Conservation (phyloP, 2,888 invertebrate species). For the Thyatira batis region DNA sequence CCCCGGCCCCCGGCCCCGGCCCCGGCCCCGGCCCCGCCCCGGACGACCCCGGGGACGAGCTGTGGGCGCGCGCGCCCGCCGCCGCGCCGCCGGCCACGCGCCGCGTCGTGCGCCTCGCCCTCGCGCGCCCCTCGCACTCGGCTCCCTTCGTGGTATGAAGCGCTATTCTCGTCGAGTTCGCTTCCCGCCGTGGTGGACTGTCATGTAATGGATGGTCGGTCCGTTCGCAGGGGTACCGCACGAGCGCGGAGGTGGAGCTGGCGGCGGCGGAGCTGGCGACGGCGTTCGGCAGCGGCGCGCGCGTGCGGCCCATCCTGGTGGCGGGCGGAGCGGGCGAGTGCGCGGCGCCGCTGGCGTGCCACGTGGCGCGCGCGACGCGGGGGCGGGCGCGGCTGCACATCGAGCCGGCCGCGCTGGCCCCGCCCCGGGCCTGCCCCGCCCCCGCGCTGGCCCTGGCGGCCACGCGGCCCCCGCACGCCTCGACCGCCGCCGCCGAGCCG, state of each 20-base stretch:
- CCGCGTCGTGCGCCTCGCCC: constrained; percentile 25
- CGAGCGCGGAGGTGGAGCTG: constrained; percentile 36
- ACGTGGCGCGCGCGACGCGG: constrained; percentile 42
- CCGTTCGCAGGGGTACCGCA: no score
- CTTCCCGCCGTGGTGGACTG: constrained; percentile 9
- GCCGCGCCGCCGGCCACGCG: constrained; percentile 26
- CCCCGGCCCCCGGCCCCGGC: constrained; percentile 19
- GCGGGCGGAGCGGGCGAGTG: constrained; percentile 44
- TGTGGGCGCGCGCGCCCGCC: constrained; percentile 21
- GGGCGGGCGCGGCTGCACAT: constrained; percentile 28
- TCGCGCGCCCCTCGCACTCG: constrained; percentile 16
- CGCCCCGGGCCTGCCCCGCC: constrained; percentile 7
- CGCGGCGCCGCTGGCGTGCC: constrained; percentile 37
- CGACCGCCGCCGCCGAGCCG: constrained; percentile 37
- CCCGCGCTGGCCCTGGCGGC: constrained; percentile 31
- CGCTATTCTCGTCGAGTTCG: no score
- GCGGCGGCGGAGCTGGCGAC: constrained; percentile 60
- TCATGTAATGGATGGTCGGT: background rate
- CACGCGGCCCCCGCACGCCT: constrained; percentile 40
- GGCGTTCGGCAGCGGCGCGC: constrained; percentile 47
- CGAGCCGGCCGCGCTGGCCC: constrained; percentile 30
- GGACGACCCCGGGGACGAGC: constrained; percentile 24
- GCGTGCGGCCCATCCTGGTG: constrained; percentile 55
- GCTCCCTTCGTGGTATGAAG: constrained; percentile 11
- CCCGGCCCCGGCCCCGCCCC: constrained; percentile 31